Base-by-base conservation (phyloP, 2,113 vertebrate genomes). In the Leucopternis melanops region DNA sequence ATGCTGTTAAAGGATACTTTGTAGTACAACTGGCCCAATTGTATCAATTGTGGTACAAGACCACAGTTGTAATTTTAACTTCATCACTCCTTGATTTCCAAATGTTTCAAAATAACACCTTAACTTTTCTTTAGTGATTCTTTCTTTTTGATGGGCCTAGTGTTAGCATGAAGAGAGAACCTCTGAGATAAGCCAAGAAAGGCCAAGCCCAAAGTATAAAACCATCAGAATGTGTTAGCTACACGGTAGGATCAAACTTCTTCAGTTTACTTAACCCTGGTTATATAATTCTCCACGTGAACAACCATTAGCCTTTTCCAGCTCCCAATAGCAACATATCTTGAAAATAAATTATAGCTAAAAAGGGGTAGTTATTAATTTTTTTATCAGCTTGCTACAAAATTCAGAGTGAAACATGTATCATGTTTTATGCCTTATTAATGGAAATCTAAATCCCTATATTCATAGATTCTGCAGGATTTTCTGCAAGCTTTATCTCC, bases 401-500 rank as follows among this genome's bases (percentile, higher is more conserved):
- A 95, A 94, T 57, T 22, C 44, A 78, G 63, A 90, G 36, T 52
- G 80, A 90, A 97, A 88, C 3, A 94, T 93, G 40, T 32, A 70
- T 66, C 31, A 5, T 42, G 44, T 42, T 97, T 91, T 86, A 69
- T 0, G 4, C 16, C n/a, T 69, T 66, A 67, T 58, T 92, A 91
- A 66, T 65, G 75, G 75, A 93, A 95, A 92, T 74, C 71, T 57
- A 95, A 96, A 94, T 73, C 86, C 50, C 88, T 83, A 44, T 85
- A 74, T 75, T 85, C 42, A 10, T 11, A 19, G 55, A 96, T 78
- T 72, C 67, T 67, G 52, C 49, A 87, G 4, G 2, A 91, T 91
- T 96, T 94, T 86, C 70, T 95, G 90, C 25, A 85, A 91, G 86
- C 66, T 84, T 95, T 88, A 96, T 97, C 93, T 95, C 94, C 97